A percentile compares a stretch with the other conserved stretches of the same genome.
These are phyloP conservation scores for Datnioides undecimradiatus DNA, from an alignment of 2,113 vertebrate species.

Conservation along the genomic window DNA sequence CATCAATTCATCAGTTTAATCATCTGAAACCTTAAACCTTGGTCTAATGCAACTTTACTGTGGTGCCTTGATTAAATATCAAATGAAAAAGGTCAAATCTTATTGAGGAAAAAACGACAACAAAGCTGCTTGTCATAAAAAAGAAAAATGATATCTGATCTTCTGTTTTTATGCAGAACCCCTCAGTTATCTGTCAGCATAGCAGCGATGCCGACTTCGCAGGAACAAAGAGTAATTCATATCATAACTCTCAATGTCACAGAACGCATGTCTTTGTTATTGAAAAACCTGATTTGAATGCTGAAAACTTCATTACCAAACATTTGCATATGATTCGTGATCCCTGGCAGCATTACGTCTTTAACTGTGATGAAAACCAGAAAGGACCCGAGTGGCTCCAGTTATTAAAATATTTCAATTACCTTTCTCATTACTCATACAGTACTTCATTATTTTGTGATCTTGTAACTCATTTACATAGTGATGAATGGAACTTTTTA, in stretches of 20 bases:
- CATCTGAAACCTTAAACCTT: neutral
- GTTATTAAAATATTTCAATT: constrained; percentile 33
- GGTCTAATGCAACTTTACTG: neutral
- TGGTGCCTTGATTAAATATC: neutral
- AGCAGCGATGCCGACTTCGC: neutral
- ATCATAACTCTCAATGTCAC: neutral
- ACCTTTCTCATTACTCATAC: constrained; percentile 24
- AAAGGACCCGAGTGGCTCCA: neutral
- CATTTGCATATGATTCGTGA: constrained; percentile 6
- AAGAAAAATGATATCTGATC: too few relatives aligned
- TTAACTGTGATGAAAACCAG: constrained; percentile 8
- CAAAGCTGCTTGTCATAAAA: neutral
- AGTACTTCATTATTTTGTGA: constrained; percentile 28
- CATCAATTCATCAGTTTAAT: too few relatives aligned
- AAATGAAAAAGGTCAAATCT: neutral
- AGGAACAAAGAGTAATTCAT: neutral
- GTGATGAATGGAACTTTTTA: constrained; percentile 42
- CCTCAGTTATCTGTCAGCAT: too few relatives aligned
- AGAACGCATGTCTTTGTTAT: neutral
- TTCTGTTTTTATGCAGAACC: too few relatives aligned
- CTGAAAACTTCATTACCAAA: constrained; percentile 13
- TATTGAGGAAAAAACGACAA: neutral
- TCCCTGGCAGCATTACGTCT: neutral
- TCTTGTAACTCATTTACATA: constrained; percentile 25
- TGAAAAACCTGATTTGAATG: neutral